Evolutionary conservation across 1,140 invertebrate genomes (phyloP).

Genomic region (Microplitis demolitor): DNA sequence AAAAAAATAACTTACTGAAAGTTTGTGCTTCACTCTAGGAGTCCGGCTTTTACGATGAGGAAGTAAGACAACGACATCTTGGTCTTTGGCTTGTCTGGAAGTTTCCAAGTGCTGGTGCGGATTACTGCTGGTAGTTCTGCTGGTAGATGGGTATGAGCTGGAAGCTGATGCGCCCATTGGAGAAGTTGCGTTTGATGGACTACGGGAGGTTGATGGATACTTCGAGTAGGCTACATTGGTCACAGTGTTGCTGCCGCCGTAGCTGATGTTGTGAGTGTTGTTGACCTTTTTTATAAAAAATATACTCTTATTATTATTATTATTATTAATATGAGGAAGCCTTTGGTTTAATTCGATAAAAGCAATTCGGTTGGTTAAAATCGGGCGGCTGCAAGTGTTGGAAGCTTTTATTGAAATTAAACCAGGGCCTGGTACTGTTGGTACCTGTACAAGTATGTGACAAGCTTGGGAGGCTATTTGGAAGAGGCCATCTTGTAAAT

Average conservation of each 20-base stretch:
- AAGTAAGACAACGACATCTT: slow-evolving; percentile 50
- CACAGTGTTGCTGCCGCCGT: slow-evolving; percentile 65
- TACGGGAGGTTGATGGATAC: slow-evolving; percentile 46
- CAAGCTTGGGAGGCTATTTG: slow-evolving; percentile 76
- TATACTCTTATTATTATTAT: background rate
- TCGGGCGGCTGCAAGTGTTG: slow-evolving; percentile 3
- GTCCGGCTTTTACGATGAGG: slow-evolving; percentile 50
- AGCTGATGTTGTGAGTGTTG: slow-evolving; percentile 74
- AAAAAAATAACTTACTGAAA: slow-evolving; percentile 44
- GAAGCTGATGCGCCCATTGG: slow-evolving; percentile 28
- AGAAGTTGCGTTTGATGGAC: slow-evolving; percentile 37
- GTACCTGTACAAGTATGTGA: slow-evolving; percentile 70
- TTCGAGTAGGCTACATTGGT: slow-evolving; percentile 67
- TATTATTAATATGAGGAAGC: background rate
- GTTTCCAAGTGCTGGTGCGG: background rate
- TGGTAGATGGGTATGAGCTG: slow-evolving; percentile 32
- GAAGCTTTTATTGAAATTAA: slow-evolving; percentile 28
- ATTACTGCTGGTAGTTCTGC: background rate
- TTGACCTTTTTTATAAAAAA: slow-evolving; percentile 59
- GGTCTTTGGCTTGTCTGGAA: slow-evolving; percentile 41
- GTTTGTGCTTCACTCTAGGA: slow-evolving; percentile 50
- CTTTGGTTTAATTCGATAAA: no score
- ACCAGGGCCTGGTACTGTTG: background rate
- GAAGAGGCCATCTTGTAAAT: slow-evolving; percentile 72
- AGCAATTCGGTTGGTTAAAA: background rate